Conservation (phyloP, 2,797 vertebrate genomes). For the Erpetoichthys calabaricus region DNA sequence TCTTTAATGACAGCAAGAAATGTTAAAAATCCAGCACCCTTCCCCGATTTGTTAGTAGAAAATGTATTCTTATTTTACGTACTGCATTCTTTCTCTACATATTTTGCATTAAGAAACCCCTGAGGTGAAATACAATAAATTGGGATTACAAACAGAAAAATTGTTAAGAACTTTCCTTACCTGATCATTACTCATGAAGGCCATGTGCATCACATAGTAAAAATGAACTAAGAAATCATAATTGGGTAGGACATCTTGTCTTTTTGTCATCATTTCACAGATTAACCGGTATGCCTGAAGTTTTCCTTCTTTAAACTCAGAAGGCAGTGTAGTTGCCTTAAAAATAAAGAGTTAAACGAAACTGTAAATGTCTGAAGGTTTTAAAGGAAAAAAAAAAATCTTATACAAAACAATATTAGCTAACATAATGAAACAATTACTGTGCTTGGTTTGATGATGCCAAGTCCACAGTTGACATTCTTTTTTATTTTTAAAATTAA, state of each 20-base stretch:
- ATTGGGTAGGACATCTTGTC: conserved; percentile 87
- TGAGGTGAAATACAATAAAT: too few species aligned
- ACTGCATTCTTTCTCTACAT: too few species aligned
- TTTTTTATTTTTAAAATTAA: too few species aligned
- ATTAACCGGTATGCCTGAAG: conserved; percentile 86
- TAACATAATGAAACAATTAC: background rate
- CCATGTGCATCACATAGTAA: conserved; percentile 84
- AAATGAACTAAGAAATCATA: conserved; percentile 88
- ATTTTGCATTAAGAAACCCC: too few species aligned
- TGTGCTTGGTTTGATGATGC: background rate
- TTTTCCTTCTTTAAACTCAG: conserved; percentile 83
- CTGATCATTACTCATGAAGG: conserved; percentile 81
- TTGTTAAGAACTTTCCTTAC: conserved; percentile 33
- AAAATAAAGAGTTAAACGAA: conserved; percentile 18
- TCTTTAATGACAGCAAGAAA: too few species aligned
- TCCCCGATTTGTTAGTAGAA: too few species aligned
- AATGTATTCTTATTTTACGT: too few species aligned
- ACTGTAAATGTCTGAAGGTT: conserved; percentile 15
- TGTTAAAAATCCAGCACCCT: too few species aligned
- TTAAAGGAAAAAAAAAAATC: conserved; percentile 13
- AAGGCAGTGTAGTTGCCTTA: conserved; percentile 76
- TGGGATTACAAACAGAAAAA: too few species aligned
- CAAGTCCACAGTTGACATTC: too few species aligned
- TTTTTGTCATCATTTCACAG: conserved; percentile 95
- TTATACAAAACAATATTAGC: background rate